A percentile compares a stretch with the other conserved stretches of the same genome.
Conservation (phyloP, 1,140 invertebrate genomes). For the Anoplolepis gracilipes region DNA sequence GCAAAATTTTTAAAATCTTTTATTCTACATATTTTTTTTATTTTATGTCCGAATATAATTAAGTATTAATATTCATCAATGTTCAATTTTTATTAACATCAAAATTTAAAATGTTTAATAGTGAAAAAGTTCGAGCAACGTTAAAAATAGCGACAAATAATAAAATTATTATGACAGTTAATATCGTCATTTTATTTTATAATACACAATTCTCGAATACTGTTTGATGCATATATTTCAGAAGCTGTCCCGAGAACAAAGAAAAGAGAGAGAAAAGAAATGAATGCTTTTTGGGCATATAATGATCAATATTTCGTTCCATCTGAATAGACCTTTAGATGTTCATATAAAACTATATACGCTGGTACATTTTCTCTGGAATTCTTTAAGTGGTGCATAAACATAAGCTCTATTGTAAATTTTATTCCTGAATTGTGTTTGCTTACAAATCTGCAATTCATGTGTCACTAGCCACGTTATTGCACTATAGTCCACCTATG, state of each 20-base stretch:
- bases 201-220: neutral
- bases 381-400: constrained; percentile 36
- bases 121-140: neutral
- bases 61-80: constrained; percentile 16
- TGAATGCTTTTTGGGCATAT: neutral
- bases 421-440: constrained; percentile 4
- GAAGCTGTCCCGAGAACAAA: neutral
- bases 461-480: constrained; percentile 27
- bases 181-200: neutral
- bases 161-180: neutral
- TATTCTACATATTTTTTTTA: neutral
- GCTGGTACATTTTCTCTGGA: constrained; percentile 19
- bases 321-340: constrained; percentile 4
- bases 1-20: neutral
- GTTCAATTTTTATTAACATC: neutral
- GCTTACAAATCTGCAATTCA: constrained; percentile 47
- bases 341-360: constrained; percentile 4
- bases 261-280: constrained; percentile 23
- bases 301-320: constrained; percentile 21
- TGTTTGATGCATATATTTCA: constrained; percentile 1
- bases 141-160: neutral
- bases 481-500: neutral
- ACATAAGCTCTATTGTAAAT: constrained; percentile 44
- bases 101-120: neutral
- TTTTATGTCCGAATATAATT: neutral